A percentile compares a stretch with the other conserved stretches of the same genome.
These are phyloP conservation scores for Spisula solida DNA, from an alignment of 2,888 invertebrate species.

Conservation along the genomic window DNA sequence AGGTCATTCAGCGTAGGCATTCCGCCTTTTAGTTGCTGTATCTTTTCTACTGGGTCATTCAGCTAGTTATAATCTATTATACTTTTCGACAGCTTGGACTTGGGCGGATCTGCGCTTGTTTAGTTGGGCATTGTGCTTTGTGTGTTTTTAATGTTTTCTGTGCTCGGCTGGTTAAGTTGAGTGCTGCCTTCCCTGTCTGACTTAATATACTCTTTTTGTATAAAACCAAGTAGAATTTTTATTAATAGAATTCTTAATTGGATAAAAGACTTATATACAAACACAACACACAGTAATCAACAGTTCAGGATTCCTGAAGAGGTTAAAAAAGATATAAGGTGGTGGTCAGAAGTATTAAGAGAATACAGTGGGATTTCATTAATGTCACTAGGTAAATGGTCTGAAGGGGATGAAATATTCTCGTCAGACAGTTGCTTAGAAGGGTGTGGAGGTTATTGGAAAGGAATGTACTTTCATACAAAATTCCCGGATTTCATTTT, in stretches of 20 bases:
- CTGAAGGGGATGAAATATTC: constrained; percentile 2
- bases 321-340: constrained; percentile 26
- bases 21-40: too few species aligned
- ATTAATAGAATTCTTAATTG: neutral
- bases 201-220: too few species aligned
- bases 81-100: too few species aligned
- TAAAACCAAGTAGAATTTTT: constrained; percentile 14
- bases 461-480: neutral
- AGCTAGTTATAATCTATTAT: too few species aligned
- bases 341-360: constrained; percentile 2
- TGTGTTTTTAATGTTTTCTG: too few species aligned
- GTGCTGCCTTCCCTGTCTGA: too few species aligned
- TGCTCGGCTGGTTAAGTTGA: too few species aligned
- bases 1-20: too few species aligned
- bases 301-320: neutral
- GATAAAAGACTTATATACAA: neutral
- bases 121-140: too few species aligned
- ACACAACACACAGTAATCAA: neutral
- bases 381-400: constrained; percentile 4
- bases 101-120: too few species aligned
- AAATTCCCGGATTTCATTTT: neutral
- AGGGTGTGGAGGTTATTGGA: constrained; percentile 25
- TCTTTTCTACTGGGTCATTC: too few species aligned
- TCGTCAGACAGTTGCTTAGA: constrained; percentile 10
- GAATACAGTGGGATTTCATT: constrained; percentile 9